These are phyloP conservation scores for Progne subis DNA, from an alignment of 2,113 vertebrate species.

Conservation along the genomic window DNA sequence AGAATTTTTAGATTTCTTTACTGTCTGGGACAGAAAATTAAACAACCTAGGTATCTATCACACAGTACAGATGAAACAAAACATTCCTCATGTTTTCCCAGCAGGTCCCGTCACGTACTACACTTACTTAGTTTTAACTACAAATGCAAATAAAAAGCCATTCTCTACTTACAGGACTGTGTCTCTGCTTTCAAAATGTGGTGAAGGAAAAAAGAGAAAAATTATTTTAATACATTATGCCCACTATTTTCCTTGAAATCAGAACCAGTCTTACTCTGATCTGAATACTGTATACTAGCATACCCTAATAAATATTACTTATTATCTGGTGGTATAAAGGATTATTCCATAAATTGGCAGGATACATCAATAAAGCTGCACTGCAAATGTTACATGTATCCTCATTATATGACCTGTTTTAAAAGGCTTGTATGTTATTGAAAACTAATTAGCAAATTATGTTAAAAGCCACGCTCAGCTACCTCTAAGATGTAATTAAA, in stretches of 20 bases:
- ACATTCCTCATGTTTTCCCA: neutral
- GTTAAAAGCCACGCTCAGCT: neutral
- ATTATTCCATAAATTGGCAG: neutral
- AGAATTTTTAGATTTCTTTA: neutral
- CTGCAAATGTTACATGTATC: neutral
- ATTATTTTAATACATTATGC: neutral
- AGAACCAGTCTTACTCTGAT: neutral
- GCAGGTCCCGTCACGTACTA: neutral
- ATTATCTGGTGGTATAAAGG: neutral
- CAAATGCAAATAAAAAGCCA: slow-evolving; percentile 50
- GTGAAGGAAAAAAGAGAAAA: slow-evolving; percentile 21
- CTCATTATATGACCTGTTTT: neutral
- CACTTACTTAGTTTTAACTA: neutral
- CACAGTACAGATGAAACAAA: neutral
- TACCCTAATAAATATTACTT: neutral
- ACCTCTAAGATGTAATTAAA: neutral
- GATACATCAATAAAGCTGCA: neutral
- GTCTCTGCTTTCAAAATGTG: slow-evolving; percentile 73
- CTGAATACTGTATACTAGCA: neutral
- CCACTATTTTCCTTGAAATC: neutral
- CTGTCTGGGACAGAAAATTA: neutral
- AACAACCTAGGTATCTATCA: neutral
- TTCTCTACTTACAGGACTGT: slow-evolving; percentile 80
- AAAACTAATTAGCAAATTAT: neutral
- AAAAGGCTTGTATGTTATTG: neutral